These are phyloP conservation scores for Hydrotaea cyrtoneurina DNA, from an alignment of 2,888 invertebrate species.

Conservation along the genomic window DNA sequence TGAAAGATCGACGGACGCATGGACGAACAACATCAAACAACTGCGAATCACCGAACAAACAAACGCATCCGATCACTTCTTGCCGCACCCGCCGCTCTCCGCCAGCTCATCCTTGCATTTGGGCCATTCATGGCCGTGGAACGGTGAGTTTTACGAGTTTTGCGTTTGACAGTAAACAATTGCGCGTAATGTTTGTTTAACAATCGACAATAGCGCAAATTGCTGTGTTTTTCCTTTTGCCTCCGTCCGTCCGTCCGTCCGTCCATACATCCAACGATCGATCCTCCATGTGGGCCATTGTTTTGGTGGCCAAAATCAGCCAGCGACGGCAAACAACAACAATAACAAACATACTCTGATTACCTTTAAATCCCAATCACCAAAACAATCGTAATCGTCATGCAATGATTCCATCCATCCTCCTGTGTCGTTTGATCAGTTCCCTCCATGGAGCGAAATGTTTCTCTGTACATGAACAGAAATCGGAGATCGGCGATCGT, in stretches of 20 bases:
- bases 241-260: neutral
- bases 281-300: conserved; percentile 44
- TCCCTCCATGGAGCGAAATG: conserved; percentile 42
- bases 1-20: conserved; percentile 14
- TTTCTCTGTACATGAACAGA: too few species aligned
- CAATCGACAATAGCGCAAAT: conserved; percentile 70
- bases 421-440: conserved; percentile 50
- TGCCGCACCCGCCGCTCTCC: neutral
- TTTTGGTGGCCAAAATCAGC: conserved; percentile 37
- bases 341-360: conserved; percentile 46
- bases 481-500: conserved; percentile 39
- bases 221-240: conserved; percentile 61
- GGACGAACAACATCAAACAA: conserved; percentile 24
- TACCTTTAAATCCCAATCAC: conserved; percentile 66
- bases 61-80: conserved; percentile 29
- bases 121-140: conserved; percentile 29
- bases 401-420: conserved; percentile 62
- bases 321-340: conserved; percentile 42
- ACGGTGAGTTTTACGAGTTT: conserved; percentile 62
- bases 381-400: conserved; percentile 53
- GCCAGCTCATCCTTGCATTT: neutral
- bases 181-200: conserved; percentile 69
- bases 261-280: neutral
- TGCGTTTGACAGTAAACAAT: conserved; percentile 69
- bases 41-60: conserved; percentile 23